Evolutionary conservation across 1,140 invertebrate species (phyloP), one percentile per base, ranked within the genome.

Genomic region (Myzus persicae): DNA sequence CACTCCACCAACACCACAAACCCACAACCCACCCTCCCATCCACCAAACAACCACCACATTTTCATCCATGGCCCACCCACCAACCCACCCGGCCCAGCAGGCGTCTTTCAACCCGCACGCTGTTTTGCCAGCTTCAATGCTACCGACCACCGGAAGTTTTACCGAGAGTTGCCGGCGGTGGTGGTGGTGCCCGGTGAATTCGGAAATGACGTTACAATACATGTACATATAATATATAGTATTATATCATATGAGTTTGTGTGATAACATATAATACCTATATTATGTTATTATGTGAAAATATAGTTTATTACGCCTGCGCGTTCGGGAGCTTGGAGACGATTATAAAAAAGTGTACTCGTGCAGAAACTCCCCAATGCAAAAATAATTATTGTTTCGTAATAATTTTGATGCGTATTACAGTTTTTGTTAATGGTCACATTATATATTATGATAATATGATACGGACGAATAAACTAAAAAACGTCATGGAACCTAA

Each of bases 101-200:
- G 59, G 59, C 59, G 14, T 76, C 59, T 76, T 76, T n/a, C 59
- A 76, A n/a, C 82, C 11, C 38, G 31, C 26, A n/a, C 8, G 24
- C 40, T 18, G 85, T 44, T 36, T n/a, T 48, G n/a, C 46, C 36
- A 87, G 84, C 42, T 31, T 87, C 84, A 20, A 44, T n/a, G 44
- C 85, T 22, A 36, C 88, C 46, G 88, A 89, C 87, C 48, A 38
- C 48, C 46, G 88, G 88, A 89, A 89, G 36, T 89, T 89, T 51
- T 54, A 38, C 24, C 48, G 48, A 48, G n/a, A 85, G 26, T 44
- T 76, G 31, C n/a, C 59, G 31, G 31, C 8, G 24, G 54, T 31
- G 54, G 81, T 84, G 38, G 81, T 26, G 81, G 38, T 84, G 9
- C 82, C 38, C 85, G 1, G 88, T 22, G n/a, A 54, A 38, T 54